Conservation (phyloP, 2,113 vertebrate genomes). For the Benitochromis conjunctus region DNA sequence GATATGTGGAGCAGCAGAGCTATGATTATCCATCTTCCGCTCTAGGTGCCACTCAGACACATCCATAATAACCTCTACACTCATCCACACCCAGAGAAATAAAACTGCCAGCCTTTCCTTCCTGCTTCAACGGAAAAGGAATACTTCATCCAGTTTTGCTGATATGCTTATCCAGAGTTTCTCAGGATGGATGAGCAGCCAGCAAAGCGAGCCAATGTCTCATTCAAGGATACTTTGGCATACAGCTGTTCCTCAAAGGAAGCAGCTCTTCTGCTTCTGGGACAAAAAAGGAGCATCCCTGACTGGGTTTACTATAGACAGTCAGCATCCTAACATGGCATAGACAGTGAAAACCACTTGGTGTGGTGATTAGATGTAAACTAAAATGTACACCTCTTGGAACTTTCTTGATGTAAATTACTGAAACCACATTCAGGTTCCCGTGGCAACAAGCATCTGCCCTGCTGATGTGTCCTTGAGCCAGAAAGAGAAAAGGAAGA, state of each 20-base stretch:
- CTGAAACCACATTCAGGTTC: not conserved
- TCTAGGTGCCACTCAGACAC: constrained; percentile 31
- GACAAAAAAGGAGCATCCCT: not conserved
- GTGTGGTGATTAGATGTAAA: not conserved
- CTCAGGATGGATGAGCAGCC: constrained; percentile 7
- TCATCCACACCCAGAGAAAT: constrained; percentile 28
- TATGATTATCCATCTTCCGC: constrained; percentile 33
- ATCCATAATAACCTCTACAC: constrained; percentile 34
- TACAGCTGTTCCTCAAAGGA: not conserved
- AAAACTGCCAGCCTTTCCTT: not conserved
- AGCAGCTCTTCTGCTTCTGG: not conserved
- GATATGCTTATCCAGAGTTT: not conserved
- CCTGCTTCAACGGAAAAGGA: not conserved
- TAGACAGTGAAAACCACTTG: not conserved
- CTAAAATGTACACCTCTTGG: not conserved
- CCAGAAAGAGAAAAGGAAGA: not conserved
- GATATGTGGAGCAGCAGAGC: constrained; percentile 4
- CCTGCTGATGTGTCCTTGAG: not conserved
- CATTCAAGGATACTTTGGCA: constrained; percentile 21
- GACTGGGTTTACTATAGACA: not conserved
- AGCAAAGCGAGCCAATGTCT: not conserved
- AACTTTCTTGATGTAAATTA: not conserved
- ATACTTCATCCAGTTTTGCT: constrained; percentile 5
- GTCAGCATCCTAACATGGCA: not conserved
- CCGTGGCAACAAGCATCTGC: constrained; percentile 16